Conservation (phyloP, 2,888 invertebrate species). For the Pedicia rivosa region DNA sequence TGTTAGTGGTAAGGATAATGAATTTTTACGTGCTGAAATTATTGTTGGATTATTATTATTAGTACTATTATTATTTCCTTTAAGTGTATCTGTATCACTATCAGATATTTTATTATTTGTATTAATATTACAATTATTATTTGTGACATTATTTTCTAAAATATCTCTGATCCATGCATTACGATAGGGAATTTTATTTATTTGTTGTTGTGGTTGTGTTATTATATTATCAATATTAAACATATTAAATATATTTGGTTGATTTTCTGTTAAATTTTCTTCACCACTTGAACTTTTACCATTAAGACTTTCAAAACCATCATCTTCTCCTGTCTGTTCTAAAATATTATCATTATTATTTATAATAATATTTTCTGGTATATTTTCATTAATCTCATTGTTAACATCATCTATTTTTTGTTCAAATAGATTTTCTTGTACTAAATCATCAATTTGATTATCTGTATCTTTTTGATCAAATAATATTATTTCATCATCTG, state of each 20-base stretch:
- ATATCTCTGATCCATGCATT: constrained; percentile 4
- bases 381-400: constrained; percentile 9
- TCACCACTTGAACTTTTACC: constrained; percentile 60
- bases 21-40: neutral
- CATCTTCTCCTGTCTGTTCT: constrained; percentile 41
- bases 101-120: constrained; percentile 3
- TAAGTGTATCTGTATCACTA: constrained; percentile 9
- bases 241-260: neutral
- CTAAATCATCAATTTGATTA: neutral
- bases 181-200: constrained; percentile 11
- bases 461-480: neutral
- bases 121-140: neutral
- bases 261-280: constrained; percentile 18
- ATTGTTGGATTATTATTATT: neutral
- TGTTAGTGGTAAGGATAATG: constrained; percentile 1
- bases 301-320: constrained; percentile 74
- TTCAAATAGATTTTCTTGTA: neutral
- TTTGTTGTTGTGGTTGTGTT: constrained; percentile 17
- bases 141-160: constrained; percentile 2
- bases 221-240: constrained; percentile 2
- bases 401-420: neutral
- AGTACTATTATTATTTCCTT: neutral
- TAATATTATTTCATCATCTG: neutral
- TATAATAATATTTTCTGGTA: constrained; percentile 10
- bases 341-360: neutral